These are phyloP conservation scores for Protobothrops flavoviridis DNA, from an alignment of 2,113 vertebrate genomes.

Conservation along the genomic window DNA sequence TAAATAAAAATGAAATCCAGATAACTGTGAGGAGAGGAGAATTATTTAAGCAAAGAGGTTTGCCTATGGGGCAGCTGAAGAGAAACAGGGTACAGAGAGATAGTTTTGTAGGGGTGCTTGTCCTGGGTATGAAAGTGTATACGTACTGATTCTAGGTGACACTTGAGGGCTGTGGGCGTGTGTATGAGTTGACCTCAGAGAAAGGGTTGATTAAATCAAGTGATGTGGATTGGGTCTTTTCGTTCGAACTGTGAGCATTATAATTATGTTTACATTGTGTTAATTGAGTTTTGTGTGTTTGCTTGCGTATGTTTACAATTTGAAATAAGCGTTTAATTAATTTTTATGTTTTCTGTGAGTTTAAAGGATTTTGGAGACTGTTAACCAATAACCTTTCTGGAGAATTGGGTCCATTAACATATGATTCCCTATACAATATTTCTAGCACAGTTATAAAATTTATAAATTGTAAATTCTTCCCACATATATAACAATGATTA, in stretches of 20 bases:
- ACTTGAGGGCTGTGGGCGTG: not conserved
- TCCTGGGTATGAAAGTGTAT: not conserved
- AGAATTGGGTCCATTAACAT: not conserved
- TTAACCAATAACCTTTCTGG: not conserved
- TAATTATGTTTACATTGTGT: not conserved
- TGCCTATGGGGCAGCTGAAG: not conserved
- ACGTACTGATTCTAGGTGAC: not conserved
- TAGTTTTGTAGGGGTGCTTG: not conserved
- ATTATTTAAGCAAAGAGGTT: not conserved
- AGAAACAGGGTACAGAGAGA: not conserved
- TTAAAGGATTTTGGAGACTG: not conserved
- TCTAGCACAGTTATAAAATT: not conserved
- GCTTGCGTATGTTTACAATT: not conserved
- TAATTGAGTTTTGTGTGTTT: not conserved
- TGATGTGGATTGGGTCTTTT: not conserved
- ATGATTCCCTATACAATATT: not conserved
- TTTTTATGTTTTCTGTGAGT: not conserved
- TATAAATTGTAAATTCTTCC: not conserved
- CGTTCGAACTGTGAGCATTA: not conserved
- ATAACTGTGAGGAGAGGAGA: not conserved
- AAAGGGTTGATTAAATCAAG: not conserved
- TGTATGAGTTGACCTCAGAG: not conserved
- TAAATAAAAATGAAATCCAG: not conserved
- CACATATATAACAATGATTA: not conserved
- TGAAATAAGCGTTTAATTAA: not conserved